Evolutionary conservation across 1,140 invertebrate species (phyloP).

Genomic region (Oedothorax gibbosus): DNA sequence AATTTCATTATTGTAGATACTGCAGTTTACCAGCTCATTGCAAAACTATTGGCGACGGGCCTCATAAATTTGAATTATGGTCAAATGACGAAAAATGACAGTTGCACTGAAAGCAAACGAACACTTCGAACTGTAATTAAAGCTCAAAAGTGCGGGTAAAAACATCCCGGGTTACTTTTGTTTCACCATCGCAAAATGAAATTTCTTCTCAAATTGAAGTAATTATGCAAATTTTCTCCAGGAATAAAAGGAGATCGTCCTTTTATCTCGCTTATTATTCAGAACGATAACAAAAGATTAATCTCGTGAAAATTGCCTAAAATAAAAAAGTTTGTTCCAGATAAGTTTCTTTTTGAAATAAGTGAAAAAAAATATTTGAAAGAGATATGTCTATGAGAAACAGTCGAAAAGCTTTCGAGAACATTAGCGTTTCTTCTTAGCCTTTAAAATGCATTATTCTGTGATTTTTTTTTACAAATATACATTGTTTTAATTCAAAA

Average conservation of each 20-base stretch:
- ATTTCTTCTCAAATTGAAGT: constrained; percentile 41
- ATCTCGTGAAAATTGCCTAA: constrained; percentile 50
- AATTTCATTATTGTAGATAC: too few relatives aligned
- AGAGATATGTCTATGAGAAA: not conserved
- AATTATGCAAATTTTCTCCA: constrained; percentile 55
- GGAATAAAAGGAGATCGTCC: constrained; percentile 51
- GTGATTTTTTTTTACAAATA: constrained; percentile 1
- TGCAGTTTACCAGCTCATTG: too few relatives aligned
- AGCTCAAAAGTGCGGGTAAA: constrained; percentile 46
- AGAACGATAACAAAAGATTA: constrained; percentile 58
- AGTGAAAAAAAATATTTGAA: constrained; percentile 14
- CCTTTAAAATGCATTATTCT: constrained; percentile 28
- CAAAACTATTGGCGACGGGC: too few relatives aligned
- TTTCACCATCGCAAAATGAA: constrained; percentile 24
- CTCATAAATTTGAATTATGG: too few relatives aligned
- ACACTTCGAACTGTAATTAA: constrained; percentile 28
- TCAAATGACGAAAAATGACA: too few relatives aligned
- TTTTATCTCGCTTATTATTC: constrained; percentile 59
- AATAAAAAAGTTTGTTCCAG: not conserved
- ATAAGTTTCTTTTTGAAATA: not conserved
- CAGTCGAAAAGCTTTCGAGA: constrained; percentile 8
- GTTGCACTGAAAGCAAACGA: too few relatives aligned
- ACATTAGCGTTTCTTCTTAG: constrained; percentile 14
- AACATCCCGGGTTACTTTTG: not conserved
- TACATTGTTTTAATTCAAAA: constrained; percentile 16